Percentiles rank a stretch among this genome's conserved stretches.
Conservation (phyloP, 2,888 invertebrate species). For the Idaea aversata region DNA sequence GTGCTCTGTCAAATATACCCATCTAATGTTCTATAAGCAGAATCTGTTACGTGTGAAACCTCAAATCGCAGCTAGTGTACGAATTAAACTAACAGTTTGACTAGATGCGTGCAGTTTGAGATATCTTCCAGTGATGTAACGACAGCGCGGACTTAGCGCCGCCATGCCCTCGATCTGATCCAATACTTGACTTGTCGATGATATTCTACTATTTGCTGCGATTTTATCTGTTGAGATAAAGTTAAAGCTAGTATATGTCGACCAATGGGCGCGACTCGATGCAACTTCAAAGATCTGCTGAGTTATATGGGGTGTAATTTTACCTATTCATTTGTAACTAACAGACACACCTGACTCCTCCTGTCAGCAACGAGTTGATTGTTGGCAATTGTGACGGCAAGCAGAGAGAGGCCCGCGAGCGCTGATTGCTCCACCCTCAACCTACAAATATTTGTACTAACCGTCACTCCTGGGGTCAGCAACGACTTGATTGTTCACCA, state of each 20-base stretch:
- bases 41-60: too few species aligned
- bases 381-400: slow-evolving; percentile 87
- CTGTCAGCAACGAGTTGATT: slow-evolving; percentile 90
- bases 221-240: not conserved
- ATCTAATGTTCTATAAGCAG: too few species aligned
- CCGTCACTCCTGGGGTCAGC: too few species aligned
- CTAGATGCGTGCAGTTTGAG: not conserved
- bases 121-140: not conserved
- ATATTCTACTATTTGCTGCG: not conserved
- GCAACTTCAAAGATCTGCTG: too few species aligned
- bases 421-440: slow-evolving; percentile 65
- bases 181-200: not conserved
- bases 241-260: not conserved
- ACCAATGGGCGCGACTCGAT: not conserved
- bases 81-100: not conserved
- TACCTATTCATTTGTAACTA: slow-evolving; percentile 38
- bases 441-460: slow-evolving; percentile 16
- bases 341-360: slow-evolving; percentile 88
- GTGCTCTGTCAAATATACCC: too few species aligned
- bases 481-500: too few species aligned
- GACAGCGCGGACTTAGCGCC: not conserved
- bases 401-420: slow-evolving; percentile 74
- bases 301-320: too few species aligned
- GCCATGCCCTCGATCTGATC: not conserved
- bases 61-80: too few species aligned